Percentiles rank a stretch among this genome's conserved stretches.
Evolutionary conservation across 2,888 invertebrate genomes (phyloP).

Genomic region (Tetragonula carbonaria): DNA sequence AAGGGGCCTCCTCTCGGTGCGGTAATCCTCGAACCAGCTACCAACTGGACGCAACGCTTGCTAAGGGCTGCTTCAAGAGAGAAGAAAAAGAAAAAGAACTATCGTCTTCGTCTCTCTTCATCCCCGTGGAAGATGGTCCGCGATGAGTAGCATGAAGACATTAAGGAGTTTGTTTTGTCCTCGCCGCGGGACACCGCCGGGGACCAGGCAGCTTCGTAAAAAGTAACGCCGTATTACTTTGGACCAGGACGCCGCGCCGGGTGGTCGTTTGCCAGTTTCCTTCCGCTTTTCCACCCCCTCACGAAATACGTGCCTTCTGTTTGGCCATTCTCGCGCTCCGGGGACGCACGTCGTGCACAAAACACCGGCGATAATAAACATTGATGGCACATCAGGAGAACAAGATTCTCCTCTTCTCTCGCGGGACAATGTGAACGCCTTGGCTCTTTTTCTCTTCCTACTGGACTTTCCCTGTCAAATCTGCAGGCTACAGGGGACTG

Average conservation of each 20-base stretch:
- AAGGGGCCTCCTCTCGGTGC: conserved; percentile 20
- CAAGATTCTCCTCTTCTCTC: neutral
- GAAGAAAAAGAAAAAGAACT: no score
- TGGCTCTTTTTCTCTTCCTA: conserved; percentile 19
- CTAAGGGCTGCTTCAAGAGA: neutral
- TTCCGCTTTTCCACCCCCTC: conserved; percentile 51
- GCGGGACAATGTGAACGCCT: conserved; percentile 18
- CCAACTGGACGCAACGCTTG: conserved; percentile 49
- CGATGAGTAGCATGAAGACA: conserved; percentile 79
- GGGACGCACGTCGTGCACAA: conserved; percentile 64
- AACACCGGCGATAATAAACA: conserved; percentile 74
- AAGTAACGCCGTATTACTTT: conserved; percentile 72
- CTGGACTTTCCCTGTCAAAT: conserved; percentile 5
- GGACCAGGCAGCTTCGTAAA: conserved; percentile 30
- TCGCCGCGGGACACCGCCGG: conserved; percentile 69
- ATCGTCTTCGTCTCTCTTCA: neutral
- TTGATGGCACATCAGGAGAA: conserved; percentile 71
- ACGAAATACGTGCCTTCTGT: conserved; percentile 55
- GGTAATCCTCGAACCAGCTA: conserved; percentile 59
- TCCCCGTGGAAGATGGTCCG: conserved; percentile 32
- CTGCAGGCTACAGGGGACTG: neutral
- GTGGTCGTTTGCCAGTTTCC: conserved; percentile 46
- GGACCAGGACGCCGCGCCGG: conserved; percentile 35
- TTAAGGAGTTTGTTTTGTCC: conserved; percentile 80
- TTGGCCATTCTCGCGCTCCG: conserved; percentile 52